Base-by-base conservation (phyloP, 2,113 vertebrate genomes). In the Sinocyclocheilus grahami region DNA sequence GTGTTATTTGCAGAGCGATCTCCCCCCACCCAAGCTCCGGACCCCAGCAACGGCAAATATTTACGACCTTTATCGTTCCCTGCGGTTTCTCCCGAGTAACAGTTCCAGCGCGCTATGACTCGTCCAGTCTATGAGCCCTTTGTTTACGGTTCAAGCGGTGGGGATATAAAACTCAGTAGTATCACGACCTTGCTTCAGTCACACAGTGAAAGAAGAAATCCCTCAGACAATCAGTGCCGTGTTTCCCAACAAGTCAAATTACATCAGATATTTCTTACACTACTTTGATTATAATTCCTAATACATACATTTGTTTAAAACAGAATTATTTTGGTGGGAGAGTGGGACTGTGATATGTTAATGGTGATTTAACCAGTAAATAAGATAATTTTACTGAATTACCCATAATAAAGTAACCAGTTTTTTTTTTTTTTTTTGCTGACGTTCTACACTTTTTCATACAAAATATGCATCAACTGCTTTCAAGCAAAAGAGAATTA, bases 61-160 rank as follows among this genome's bases (percentile, higher is more conserved):
- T 94, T 93, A 93, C 91, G 91, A 92, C 91, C 92, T 94, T 94
- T 92, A 93, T 94, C 91, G 89, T 92, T 93, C 93, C 92, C 91
- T 27, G 89, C 74, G 90, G 91, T 93, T 94, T 94, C 92, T 94
- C 92, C 91, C 30, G 90, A 93, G 92, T 90, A 94, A 93, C 92
- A 85, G 88, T 71, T 88, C 89, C 91, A 78, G 82, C 86, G 89
- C 88, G 89, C 87, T 91, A 91, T 90, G 91, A 85, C 60, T 88
- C 91, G 89, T 92, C 91, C 88, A 87, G 88, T 92, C 92, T 93
- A 92, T 90, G 75, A 92, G 91, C 89, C 91, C 89, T 92, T 94
- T 94, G 93, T 95, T 93, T 93, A 94, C 91, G 90, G 90, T 90
- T 89, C 89, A 88, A 92, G 91, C 90, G 88, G 90, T 78, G 75